phyloP scores from a whole-genome alignment of 2,888 invertebrate genomes.

The Syrphus vitripennis region DNA sequence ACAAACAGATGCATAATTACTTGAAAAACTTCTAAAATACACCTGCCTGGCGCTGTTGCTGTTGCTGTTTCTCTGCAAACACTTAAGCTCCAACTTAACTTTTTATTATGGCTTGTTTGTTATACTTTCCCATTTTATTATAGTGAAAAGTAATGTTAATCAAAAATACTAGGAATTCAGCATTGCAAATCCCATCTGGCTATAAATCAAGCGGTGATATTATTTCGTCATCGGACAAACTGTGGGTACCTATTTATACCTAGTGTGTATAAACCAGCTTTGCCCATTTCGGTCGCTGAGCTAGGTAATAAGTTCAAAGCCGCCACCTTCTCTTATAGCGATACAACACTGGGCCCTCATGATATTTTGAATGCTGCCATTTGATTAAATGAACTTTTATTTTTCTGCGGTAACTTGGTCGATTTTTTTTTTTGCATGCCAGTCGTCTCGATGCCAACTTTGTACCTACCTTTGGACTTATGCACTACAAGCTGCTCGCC shows the following conservation, averaged over 20 bases:
- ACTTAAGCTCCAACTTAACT: background rate
- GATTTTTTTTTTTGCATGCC: background rate
- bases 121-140: slow-evolving; percentile 38
- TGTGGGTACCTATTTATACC: background rate
- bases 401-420: background rate
- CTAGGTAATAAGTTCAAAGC: slow-evolving; percentile 58
- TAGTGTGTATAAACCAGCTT: background rate
- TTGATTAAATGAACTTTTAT: background rate
- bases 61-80: background rate
- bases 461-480: background rate
- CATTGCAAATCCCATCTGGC: background rate
- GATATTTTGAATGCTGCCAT: background rate
- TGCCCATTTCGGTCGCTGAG: slow-evolving; percentile 15
- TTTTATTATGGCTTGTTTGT: slow-evolving; percentile 28
- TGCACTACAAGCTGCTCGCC: slow-evolving; percentile 44
- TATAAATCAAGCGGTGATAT: background rate
- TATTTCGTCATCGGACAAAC: background rate
- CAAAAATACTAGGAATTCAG: slow-evolving; percentile 48
- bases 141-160: slow-evolving; percentile 37
- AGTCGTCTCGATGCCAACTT: background rate
- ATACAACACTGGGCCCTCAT: slow-evolving; percentile 58
- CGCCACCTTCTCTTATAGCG: slow-evolving; percentile 67
- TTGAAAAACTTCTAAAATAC: background rate
- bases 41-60: background rate
- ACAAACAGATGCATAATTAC: background rate